Percentiles rank a stretch among this genome's conserved stretches.
Evolutionary conservation across 2,797 vertebrate species (phyloP).

Genomic region (Pristis pectinata): DNA sequence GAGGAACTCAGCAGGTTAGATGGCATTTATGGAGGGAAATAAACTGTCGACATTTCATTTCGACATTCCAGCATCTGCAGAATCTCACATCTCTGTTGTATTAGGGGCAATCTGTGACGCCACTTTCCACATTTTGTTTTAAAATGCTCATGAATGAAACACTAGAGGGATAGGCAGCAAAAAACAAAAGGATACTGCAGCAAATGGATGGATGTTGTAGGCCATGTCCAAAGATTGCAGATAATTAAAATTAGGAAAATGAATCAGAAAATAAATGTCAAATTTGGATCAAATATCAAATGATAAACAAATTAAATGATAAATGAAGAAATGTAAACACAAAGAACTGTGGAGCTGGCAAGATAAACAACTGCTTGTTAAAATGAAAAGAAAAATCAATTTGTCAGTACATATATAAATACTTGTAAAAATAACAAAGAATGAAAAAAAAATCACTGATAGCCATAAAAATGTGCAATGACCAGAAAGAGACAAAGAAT

Average conservation of each 20-base stretch:
- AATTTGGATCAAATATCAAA: not conserved
- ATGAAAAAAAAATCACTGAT: not conserved
- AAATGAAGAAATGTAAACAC: not conserved
- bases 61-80: no score
- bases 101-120: not conserved
- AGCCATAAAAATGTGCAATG: not conserved
- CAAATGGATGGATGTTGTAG: not conserved
- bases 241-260: not conserved
- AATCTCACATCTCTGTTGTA: no score
- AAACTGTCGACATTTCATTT: no score
- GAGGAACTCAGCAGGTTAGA: no score
- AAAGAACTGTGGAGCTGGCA: not conserved
- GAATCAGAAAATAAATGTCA: not conserved
- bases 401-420: not conserved
- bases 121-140: not conserved
- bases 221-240: not conserved
- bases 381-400: not conserved
- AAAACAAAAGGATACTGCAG: not conserved
- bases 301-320: not conserved
- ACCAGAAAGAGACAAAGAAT: not conserved
- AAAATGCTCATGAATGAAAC: not conserved
- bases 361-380: not conserved
- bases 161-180: not conserved
- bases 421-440: not conserved
- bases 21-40: no score